Evolutionary conservation across 37 sponge, comb jelly and placozoan species (phyloP).

Genomic region (Eunapius fragilis): DNA sequence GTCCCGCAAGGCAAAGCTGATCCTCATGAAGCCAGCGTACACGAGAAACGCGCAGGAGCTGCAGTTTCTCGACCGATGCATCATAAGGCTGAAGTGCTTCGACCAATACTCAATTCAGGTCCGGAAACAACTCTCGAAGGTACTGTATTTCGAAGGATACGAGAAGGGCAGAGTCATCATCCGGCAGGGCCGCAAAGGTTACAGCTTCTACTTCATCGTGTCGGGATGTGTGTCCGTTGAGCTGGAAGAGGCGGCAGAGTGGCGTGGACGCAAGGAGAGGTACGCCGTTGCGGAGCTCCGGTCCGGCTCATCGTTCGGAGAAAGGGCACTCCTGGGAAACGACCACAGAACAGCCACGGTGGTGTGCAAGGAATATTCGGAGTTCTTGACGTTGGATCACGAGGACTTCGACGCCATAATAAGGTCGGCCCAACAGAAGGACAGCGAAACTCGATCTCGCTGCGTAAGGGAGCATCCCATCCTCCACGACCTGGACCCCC

Average conservation of each 20-base stretch:
- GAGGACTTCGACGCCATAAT: conserved; percentile 71
- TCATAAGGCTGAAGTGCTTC: conserved; percentile 64
- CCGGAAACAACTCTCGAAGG: conserved; percentile 58
- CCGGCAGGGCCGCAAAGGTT: conserved; percentile 78
- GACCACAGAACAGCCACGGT: conserved; percentile 66
- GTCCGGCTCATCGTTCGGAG: conserved; percentile 85
- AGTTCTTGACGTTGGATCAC: conserved; percentile 76
- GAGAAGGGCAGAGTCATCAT: conserved; percentile 72
- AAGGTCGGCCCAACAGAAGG: conserved; percentile 37
- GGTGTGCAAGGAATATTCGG: conserved; percentile 69
- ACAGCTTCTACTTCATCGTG: conserved; percentile 82
- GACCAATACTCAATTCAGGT: conserved; percentile 67
- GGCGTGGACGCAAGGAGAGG: conserved; percentile 11
- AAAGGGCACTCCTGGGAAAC: conserved; percentile 70
- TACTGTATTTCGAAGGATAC: conserved; percentile 66
- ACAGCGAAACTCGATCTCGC: conserved; percentile 43
- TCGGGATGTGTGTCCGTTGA: conserved; percentile 73
- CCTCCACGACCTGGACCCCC: conserved; percentile 32
- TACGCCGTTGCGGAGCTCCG: conserved; percentile 71
- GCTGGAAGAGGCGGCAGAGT: conserved; percentile 50
- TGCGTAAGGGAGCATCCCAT: conserved; percentile 41
- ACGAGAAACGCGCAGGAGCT: conserved; percentile 57
- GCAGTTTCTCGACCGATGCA: conserved; percentile 24
- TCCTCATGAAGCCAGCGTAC: conserved; percentile 62
- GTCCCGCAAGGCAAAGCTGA: conserved; percentile 44